Conservation (phyloP, 2,113 vertebrate species). For the Dolichallabes microphthalmus region DNA sequence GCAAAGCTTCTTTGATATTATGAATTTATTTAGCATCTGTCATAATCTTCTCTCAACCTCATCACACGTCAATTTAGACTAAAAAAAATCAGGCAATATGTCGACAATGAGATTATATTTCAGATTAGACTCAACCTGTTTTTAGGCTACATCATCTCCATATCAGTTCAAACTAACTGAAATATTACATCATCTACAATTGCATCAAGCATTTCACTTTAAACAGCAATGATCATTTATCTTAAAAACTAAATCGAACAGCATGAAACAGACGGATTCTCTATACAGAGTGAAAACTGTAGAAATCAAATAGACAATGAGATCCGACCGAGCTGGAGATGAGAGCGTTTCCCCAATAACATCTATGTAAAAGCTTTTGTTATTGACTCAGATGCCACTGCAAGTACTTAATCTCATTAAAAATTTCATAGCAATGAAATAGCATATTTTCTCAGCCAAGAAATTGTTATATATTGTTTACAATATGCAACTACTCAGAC, state of each 20-base stretch:
- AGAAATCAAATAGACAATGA: neutral
- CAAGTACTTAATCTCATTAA: neutral
- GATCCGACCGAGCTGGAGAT: neutral
- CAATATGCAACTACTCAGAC: neutral
- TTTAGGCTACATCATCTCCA: neutral
- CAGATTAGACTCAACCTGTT: neutral
- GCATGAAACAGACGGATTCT: neutral
- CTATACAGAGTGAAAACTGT: neutral
- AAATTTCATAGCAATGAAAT: neutral
- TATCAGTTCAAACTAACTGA: neutral
- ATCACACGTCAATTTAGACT: neutral
- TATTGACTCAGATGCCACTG: neutral
- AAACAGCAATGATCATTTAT: neutral
- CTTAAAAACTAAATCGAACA: neutral
- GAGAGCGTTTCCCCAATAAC: neutral
- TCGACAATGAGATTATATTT: neutral
- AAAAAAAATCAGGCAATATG: neutral
- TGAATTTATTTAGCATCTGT: slow-evolving; percentile 10
- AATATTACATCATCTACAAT: neutral
- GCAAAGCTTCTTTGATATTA: slow-evolving; percentile 12
- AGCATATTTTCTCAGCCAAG: neutral
- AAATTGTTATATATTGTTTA: neutral
- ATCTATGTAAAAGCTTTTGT: neutral
- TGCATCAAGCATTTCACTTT: neutral
- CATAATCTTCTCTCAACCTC: neutral